Percentiles rank a stretch among this genome's conserved stretches.
Evolutionary conservation across 2,113 vertebrate genomes (phyloP).

Genomic region (Rhagologus leucostigma): DNA sequence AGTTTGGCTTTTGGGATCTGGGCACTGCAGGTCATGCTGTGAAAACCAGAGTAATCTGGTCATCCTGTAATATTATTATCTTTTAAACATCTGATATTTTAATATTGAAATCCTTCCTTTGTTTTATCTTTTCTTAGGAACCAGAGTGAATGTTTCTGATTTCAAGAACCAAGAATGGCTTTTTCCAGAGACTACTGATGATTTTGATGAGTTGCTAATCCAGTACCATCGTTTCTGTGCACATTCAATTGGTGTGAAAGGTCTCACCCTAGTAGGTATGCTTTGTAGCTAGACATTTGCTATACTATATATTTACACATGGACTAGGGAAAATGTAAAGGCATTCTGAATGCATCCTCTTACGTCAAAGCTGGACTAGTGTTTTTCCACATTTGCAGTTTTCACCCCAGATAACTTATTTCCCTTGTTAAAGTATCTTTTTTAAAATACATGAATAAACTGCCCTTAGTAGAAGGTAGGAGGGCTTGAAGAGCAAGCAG

Average conservation of each 20-base stretch:
- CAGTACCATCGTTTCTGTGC: slow-evolving; percentile 89
- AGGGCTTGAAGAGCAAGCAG: not conserved
- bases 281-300: not conserved
- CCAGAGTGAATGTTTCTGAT: slow-evolving; percentile 69
- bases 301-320: not conserved
- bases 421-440: not conserved
- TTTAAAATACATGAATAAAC: not conserved
- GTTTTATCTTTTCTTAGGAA: slow-evolving; percentile 66
- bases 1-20: not conserved
- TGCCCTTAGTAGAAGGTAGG: not conserved
- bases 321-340: not conserved
- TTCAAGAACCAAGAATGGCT: slow-evolving; percentile 82
- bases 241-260: slow-evolving; percentile 74
- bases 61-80: not conserved
- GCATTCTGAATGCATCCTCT: not conserved
- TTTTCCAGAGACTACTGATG: slow-evolving; percentile 77
- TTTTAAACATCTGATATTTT: not conserved
- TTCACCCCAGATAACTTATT: not conserved
- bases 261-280: slow-evolving; percentile 86
- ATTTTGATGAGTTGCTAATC: slow-evolving; percentile 74
- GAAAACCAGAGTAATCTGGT: not conserved
- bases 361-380: not conserved
- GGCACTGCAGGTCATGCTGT: not conserved
- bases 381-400: not conserved
- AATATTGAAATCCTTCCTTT: not conserved